Base-by-base conservation (phyloP, 2,888 invertebrate genomes). In the Stegophylla sp. region DNA sequence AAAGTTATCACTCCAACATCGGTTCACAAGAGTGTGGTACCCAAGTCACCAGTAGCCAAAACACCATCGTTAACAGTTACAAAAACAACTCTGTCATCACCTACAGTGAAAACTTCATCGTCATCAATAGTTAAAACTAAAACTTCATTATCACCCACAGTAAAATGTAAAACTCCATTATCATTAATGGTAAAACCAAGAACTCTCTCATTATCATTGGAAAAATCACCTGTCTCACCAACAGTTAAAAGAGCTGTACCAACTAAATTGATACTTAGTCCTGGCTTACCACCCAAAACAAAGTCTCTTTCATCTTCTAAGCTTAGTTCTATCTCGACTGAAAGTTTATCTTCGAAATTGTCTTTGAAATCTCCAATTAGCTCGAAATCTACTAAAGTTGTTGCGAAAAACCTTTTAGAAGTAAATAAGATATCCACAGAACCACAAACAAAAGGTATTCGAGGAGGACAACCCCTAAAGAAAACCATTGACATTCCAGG, bases 351-450 rank as follows among this genome's bases (percentile, higher is more conserved):
- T 59, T 79, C 61, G 0, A 71, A 9, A 1, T 61, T 61, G 51
- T 71, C 71, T n/a, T n/a, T 63, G 1, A 71, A 79, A 34, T 79
- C 79, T 48, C 79, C 79, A n/a, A 71, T 63, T 13, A 79, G 71
- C 23, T 48, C 79, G 17, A 69, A 23, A 71, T 13, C 48, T n/a
- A 71, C 23, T 13, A 34, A 59, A 61, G 4, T 53, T 9, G 28
- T 61, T 41, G 5, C 64, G 43, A 79, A 71, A 79, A 79, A 17
- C 41, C 28, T 23, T 34, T 59, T 51, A 13, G 51, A 61, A 63
- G 12, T 28, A n/a, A 41, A 28, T 56, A 67, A 71, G 9, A 61
- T 71, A 71, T 17, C 23, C 41, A 61, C 61, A 23, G 41, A 71
- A 51, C 48, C 71, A 71, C 61, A 61, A 51, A 20, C n/a, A 3